Base-by-base conservation (phyloP, 2,888 invertebrate genomes). In the Ditylenchus weischeri region DNA sequence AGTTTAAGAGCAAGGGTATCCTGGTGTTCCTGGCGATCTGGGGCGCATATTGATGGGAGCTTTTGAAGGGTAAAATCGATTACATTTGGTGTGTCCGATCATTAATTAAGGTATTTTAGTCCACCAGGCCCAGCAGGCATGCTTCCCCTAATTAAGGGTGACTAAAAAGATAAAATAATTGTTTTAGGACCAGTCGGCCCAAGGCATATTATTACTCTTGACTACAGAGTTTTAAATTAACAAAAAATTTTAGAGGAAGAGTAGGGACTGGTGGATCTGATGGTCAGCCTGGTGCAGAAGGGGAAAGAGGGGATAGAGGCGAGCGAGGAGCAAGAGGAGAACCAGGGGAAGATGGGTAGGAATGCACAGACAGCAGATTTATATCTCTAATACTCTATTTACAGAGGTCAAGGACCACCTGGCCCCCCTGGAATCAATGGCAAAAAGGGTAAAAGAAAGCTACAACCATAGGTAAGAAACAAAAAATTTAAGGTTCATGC, bases 341-440 rank as follows among this genome's bases (percentile, higher is more conserved):
- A 47, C 48, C 62, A 19, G 62, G 62, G 1, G 62, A 38, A 47
- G 11, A 19, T 23, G 54, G 54, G 54, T 54, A 19, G 19, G 10
- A 8, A 62, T 15, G 18, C 18, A 7, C 43, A 58, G 23, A 15
- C 21, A 47, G 64, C 36, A 38, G 13, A 8, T 5, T 6, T 6
- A 7, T 29, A 49, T 19, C 1, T 64, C 10, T 18, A 21, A 4
- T 19, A 50, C 18, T 21, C 54, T 23, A 4, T 23, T 54, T 54
- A 5, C 29, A 54, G 54, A 65, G 57, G 36, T 11, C 58, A 58
- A 21, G 66, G 66, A 10, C 48, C 58, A n/a, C 54, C 48, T 35
- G 66, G 66, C 13, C 38, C 62, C 7, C 65, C 66, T 3, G 66
- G 66, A 48, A 57, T 19, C 6, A 57, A 29, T 54, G 66, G 66